phyloP scores from a whole-genome alignment of 2,888 invertebrate genomes.

The Anoplius nigerrimus region DNA sequence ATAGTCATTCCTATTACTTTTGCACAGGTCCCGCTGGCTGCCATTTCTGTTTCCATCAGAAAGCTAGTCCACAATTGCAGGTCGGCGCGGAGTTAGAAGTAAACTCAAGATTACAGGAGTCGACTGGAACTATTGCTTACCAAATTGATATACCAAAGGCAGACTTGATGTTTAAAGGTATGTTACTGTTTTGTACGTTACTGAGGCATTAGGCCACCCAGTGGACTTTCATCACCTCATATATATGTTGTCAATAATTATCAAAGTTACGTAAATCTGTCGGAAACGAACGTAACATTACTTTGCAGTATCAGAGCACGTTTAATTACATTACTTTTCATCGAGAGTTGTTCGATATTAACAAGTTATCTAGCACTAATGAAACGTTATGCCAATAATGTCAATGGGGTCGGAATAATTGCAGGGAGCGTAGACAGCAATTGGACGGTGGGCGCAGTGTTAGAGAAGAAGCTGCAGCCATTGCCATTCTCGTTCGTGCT shows the following conservation, averaged over 20 bases:
- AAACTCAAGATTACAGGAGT: conserved; percentile 92
- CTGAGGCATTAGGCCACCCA: no score
- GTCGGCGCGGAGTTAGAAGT: conserved; percentile 97
- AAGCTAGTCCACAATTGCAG: conserved; percentile 92
- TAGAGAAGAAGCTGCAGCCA: conserved; percentile 95
- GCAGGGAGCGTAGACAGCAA: conserved; percentile 93
- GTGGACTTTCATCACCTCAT: background rate
- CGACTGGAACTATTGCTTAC: conserved; percentile 93
- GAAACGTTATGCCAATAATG: no score
- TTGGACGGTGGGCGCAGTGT: conserved; percentile 93
- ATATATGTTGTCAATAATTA: background rate
- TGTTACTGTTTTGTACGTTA: background rate
- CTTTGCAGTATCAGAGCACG: no score
- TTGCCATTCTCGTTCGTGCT: conserved; percentile 95
- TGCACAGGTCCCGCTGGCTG: conserved; percentile 83
- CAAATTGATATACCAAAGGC: conserved; percentile 97
- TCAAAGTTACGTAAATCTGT: no score
- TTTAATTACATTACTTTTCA: no score
- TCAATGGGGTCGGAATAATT: no score
- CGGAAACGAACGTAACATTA: no score
- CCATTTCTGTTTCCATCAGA: conserved; percentile 95
- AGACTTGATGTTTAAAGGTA: conserved; percentile 95
- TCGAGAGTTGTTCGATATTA: no score
- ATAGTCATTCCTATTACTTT: background rate
- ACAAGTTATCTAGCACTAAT: no score